phyloP scores from a whole-genome alignment of 2,888 invertebrate species.

The Salticus scenicus region DNA sequence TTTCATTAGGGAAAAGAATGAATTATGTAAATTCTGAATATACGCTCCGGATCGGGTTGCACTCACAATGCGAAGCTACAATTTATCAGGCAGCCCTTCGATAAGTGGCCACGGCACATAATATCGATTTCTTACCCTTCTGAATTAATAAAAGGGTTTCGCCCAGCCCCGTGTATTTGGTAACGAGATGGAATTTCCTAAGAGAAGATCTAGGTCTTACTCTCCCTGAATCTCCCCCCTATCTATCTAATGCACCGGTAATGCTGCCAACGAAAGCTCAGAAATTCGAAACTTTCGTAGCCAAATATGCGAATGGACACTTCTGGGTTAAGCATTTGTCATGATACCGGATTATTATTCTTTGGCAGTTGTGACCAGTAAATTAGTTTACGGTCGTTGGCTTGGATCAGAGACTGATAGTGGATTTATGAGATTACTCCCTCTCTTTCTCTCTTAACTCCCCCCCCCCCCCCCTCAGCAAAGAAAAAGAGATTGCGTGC shows the following conservation, averaged over 20 bases:
- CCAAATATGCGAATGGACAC: not conserved
- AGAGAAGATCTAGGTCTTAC: not conserved
- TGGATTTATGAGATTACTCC: no score
- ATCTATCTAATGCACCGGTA: slow-evolving; percentile 40
- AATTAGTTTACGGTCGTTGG: not conserved
- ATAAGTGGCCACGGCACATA: slow-evolving; percentile 56
- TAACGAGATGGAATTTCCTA: slow-evolving; percentile 62
- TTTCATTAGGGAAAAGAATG: slow-evolving; percentile 70
- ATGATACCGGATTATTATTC: not conserved
- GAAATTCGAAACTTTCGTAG: slow-evolving; percentile 12
- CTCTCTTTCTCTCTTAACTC: no score
- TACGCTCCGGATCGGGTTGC: slow-evolving; percentile 47
- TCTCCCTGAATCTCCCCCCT: not conserved
- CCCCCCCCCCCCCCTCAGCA: no score
- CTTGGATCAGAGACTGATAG: not conserved
- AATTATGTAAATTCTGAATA: slow-evolving; percentile 68
- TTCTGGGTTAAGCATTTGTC: not conserved
- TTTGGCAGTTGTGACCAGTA: not conserved
- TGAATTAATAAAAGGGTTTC: slow-evolving; percentile 65
- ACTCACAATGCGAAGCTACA: slow-evolving; percentile 30
- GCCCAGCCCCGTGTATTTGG: slow-evolving; percentile 10
- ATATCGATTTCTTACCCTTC: slow-evolving; percentile 32
- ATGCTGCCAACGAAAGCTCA: slow-evolving; percentile 4
- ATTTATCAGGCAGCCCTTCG: slow-evolving; percentile 48
- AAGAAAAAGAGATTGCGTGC: no score